Conservation (phyloP, 2,113 vertebrate genomes). For the Marmota flaviventris region DNA sequence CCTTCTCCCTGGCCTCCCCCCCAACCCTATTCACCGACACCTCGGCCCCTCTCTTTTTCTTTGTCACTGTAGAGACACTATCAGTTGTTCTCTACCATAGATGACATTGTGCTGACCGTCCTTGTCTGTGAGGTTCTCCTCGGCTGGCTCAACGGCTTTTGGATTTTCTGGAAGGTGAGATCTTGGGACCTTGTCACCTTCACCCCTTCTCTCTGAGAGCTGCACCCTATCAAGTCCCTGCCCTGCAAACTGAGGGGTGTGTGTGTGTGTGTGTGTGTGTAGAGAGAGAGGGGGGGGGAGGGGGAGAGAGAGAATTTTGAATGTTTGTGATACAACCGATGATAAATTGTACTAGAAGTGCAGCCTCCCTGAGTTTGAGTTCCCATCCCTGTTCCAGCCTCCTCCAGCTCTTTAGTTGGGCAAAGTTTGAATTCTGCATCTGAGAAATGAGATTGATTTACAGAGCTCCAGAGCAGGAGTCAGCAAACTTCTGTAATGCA, state of each 20-base stretch:
- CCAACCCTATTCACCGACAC: neutral
- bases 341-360: neutral
- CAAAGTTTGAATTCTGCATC: slow-evolving; percentile 19
- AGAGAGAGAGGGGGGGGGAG: too few species aligned
- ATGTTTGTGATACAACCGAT: neutral
- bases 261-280: neutral
- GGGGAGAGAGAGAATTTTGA: neutral
- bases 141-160: slow-evolving; percentile 75
- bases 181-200: neutral
- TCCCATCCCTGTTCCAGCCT: neutral
- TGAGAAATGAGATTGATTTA: neutral
- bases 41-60: slow-evolving; percentile 35
- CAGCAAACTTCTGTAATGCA: neutral
- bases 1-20: neutral
- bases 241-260: neutral
- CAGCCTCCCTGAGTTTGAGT: neutral
- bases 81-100: slow-evolving; percentile 73
- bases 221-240: neutral
- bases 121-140: slow-evolving; percentile 74
- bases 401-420: neutral
- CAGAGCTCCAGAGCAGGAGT: neutral
- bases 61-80: slow-evolving; percentile 70
- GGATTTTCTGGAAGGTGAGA: slow-evolving; percentile 82
- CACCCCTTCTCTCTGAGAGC: neutral
- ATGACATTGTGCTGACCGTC: slow-evolving; percentile 76